Base-by-base conservation (phyloP, 2,888 invertebrate genomes). In the Callimorpha dominula region DNA sequence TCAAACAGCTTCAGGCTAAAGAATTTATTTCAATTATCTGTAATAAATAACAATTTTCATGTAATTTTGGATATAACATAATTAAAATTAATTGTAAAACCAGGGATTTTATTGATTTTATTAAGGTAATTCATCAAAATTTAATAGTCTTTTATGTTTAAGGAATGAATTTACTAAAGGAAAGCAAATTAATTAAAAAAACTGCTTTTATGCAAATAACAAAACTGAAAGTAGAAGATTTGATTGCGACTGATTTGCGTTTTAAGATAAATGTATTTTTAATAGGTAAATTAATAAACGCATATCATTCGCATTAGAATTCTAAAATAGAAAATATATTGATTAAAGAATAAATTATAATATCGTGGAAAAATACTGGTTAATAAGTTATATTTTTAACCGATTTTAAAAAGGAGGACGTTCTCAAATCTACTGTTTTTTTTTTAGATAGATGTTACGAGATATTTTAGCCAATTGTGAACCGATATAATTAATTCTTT, bases 1-100 rank as follows among this genome's bases (percentile, higher is more conserved):
- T 50, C 62, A 72, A 74, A 83, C 15, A 65, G 79, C 84, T 77
- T 46, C 73, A 49, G 66, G 83, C 70, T 57, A 68, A 49, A 62
- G 66, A 62, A 69, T 65, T 73, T 78, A 77, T 78, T 76, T 83
- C 83, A 85, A 83, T 83, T 85, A 85, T 57, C 17, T 15, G 65
- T 57, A 77, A 85, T 85, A 80, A 85, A 85, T 76, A 66, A 76
- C 68, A 67, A 78, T 81, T 77, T 78, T 50, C 17, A 65, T 62
- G 74, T 69, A 31, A 52, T 73, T 72, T 73, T 69, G 54, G 11
- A 67, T 65, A 20, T 31, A 66, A 40, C 17, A 20, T 63, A 15
- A 42, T 11, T 63, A 9, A 43, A 65, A 68, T 68, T 15, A 42
- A 69, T 52, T 40, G 64, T 57, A 57, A 74, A 64, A 54, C 57